Evolutionary conservation across 2,797 vertebrate genomes (phyloP), one percentile per base, ranked within the genome.

Genomic region (Masticophis lateralis): DNA sequence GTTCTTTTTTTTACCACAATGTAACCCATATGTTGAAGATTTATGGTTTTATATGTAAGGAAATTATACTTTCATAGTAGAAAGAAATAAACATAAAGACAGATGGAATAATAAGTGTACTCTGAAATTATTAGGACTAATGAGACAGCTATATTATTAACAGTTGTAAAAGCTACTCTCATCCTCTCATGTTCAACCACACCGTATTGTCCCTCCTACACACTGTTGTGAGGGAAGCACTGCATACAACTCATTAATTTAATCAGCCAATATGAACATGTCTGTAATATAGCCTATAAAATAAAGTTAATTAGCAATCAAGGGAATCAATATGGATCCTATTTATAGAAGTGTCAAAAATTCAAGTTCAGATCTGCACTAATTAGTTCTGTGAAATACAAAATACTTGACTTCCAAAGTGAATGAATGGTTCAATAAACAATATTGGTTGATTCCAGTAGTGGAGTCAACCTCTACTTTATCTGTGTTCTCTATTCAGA

Each of bases 91-190:
- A 88, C 28, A 95, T 91, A 86, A 87, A 93, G 87, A 96, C 93
- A 97, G 90, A 96, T 95, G 94, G 94, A 88, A 95, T 95, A 96
- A 96, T 96, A 97, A 94, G 94, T 95, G 22, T 88, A 66, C 63
- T n/a, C 47, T 93, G 91, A 90, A 94, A 90, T 94, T 95, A 92
- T 95, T 95, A 95, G 91, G 83, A 56, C 47, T 90, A 89, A 94
- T 91, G 43, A 92, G 43, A 94, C 86, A 94, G 28, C 87, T 93
- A 90, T 86, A 93, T 22, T 37, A 91, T 92, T 60, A 94, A 88
- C 89, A 89, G 86, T 94, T 95, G 69, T 90, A 89, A 94, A 94
- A 94, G 37, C 90, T 92, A 47, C 43, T 94, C 79, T 93, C 90
- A 55, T 55, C 47, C 32, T 94, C 79, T 93, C 88, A 53, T 55